A percentile compares a stretch with the other conserved stretches of the same genome.
These are phyloP conservation scores for Trisateles emortualis DNA, from an alignment of 2,888 invertebrate genomes.

Conservation along the genomic window DNA sequence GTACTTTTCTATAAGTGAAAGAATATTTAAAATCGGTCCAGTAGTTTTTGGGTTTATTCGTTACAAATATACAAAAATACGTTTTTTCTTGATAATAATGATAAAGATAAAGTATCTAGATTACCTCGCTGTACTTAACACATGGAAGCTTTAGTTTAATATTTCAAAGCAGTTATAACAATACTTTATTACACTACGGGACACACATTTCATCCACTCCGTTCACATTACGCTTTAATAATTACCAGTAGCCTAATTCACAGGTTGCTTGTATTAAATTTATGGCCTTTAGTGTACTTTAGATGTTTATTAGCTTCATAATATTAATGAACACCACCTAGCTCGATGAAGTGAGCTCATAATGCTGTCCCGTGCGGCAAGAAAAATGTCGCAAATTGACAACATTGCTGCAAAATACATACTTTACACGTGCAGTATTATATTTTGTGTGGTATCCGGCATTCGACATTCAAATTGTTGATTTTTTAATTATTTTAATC, in stretches of 20 bases:
- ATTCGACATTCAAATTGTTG: too few species aligned
- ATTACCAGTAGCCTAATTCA: constrained; percentile 46
- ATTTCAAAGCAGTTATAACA: constrained; percentile 10
- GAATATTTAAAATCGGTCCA: too few species aligned
- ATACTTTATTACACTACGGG: constrained; percentile 27
- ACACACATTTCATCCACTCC: constrained; percentile 33
- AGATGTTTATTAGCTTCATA: constrained; percentile 63
- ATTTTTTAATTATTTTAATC: too few species aligned
- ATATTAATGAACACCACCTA: constrained; percentile 61
- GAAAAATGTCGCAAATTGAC: constrained; percentile 42
- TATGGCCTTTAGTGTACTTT: constrained; percentile 48
- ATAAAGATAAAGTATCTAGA: too few species aligned
- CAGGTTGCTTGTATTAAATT: constrained; percentile 42
- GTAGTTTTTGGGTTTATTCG: too few species aligned
- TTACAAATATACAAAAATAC: too few species aligned
- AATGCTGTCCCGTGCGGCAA: constrained; percentile 36
- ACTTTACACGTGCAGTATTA: constrained; percentile 11
- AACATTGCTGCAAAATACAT: constrained; percentile 19
- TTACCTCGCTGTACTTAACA: not conserved
- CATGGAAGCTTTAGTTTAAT: constrained; percentile 2
- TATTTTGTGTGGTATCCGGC: constrained; percentile 13
- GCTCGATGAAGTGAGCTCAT: constrained; percentile 44
- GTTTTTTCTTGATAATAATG: too few species aligned
- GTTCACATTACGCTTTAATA: constrained; percentile 42
- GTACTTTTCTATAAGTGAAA: too few species aligned